Evolutionary conservation across 2,797 vertebrate species (phyloP).

Genomic region (Micrastur ruficollis): DNA sequence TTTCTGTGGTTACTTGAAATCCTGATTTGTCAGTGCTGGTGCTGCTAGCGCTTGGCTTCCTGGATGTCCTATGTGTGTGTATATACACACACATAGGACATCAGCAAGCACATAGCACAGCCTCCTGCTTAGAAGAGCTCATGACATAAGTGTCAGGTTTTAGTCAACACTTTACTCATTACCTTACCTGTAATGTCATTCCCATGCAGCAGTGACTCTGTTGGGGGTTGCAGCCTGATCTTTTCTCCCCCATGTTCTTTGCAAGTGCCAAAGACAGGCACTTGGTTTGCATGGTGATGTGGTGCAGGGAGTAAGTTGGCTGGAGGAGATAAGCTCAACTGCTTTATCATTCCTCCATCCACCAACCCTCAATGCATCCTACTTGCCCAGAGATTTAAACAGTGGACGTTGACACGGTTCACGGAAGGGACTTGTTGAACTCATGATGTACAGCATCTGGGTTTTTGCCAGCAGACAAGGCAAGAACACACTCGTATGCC

Average conservation of each 20-base stretch:
- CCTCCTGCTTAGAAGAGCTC: not conserved
- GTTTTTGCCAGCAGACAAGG: not conserved
- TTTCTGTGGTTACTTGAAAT: not conserved
- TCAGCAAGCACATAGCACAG: not conserved
- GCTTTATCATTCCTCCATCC: not conserved
- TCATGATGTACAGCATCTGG: not conserved
- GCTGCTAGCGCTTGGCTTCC: not conserved
- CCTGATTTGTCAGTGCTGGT: not conserved
- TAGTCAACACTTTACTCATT: not conserved
- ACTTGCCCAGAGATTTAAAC: not conserved
- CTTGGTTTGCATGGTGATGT: not conserved
- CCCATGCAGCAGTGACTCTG: not conserved
- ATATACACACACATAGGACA: not conserved
- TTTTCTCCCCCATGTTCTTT: not conserved
- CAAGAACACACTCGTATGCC: not conserved
- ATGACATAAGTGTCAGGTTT: not conserved
- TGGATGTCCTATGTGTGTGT: not conserved
- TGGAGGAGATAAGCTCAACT: not conserved
- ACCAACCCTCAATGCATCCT: not conserved
- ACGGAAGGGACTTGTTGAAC: not conserved
- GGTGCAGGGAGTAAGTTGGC: not conserved
- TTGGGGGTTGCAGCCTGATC: not conserved
- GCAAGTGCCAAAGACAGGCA: not conserved
- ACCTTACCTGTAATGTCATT: not conserved
- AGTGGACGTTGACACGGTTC: fast-evolving